Evolutionary conservation across 64 coral and sea anemone species (phyloP).

Genomic region (Montipora capricornis): DNA sequence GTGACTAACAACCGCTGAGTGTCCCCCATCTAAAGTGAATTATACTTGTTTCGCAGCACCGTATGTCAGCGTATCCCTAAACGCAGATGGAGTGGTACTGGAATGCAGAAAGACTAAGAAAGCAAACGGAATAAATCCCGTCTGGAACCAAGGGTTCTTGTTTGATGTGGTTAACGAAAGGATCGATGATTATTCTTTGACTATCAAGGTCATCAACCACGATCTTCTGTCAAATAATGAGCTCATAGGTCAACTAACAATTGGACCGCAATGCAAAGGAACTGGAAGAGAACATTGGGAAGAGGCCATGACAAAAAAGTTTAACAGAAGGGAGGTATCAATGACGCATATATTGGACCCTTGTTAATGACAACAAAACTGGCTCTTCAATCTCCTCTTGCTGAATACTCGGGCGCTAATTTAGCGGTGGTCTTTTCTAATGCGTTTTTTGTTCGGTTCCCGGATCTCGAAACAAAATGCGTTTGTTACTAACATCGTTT

Average conservation of each 20-base stretch:
- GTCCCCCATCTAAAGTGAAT: neutral
- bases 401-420: too few species aligned
- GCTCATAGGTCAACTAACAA: slow-evolving; percentile 61
- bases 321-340: slow-evolving; percentile 66
- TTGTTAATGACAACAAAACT: neutral
- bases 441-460: too few species aligned
- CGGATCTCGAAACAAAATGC: too few species aligned
- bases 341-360: slow-evolving; percentile 74
- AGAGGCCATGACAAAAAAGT: slow-evolving; percentile 65
- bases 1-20: too few species aligned
- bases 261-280: slow-evolving; percentile 66
- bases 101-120: slow-evolving; percentile 84
- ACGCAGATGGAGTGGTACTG: slow-evolving; percentile 43
- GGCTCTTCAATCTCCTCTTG: too few species aligned
- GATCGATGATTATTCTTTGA: slow-evolving; percentile 63
- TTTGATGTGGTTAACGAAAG: slow-evolving; percentile 71
- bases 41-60: slow-evolving; percentile 63
- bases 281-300: slow-evolving; percentile 87
- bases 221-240: slow-evolving; percentile 85
- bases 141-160: slow-evolving; percentile 90
- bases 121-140: slow-evolving; percentile 58
- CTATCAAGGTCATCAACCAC: slow-evolving; percentile 75
- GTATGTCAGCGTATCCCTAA: slow-evolving; percentile 63
- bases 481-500: too few species aligned
- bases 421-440: too few species aligned